Evolutionary conservation across 2,888 invertebrate genomes (phyloP).

Genomic region (Rhyacophila evoluta): DNA sequence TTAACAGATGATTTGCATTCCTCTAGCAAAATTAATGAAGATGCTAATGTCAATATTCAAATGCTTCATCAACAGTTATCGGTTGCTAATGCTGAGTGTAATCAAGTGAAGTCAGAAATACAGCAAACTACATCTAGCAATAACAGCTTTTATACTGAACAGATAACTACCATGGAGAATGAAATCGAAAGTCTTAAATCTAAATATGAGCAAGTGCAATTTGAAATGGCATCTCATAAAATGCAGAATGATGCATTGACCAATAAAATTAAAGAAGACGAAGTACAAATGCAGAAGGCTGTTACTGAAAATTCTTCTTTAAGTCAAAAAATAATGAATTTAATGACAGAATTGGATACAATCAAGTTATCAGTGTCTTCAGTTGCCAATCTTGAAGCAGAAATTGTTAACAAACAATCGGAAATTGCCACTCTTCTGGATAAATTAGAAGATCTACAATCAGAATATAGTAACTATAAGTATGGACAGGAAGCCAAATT

Average conservation of each 20-base stretch:
- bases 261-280: background rate
- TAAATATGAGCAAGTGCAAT: conserved; percentile 13
- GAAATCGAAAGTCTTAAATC: conserved; percentile 42
- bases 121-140: conserved; percentile 35
- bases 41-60: conserved; percentile 29
- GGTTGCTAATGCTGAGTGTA: conserved; percentile 33
- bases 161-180: conserved; percentile 54
- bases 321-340: conserved; percentile 63
- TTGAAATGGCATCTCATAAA: conserved; percentile 10
- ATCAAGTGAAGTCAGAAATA: conserved; percentile 42
- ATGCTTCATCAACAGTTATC: conserved; percentile 36
- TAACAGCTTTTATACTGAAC: conserved; percentile 17
- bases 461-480: conserved; percentile 63
- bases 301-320: conserved; percentile 61
- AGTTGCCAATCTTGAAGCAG: conserved; percentile 59
- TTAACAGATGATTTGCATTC: conserved; percentile 43
- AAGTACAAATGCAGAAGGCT: background rate
- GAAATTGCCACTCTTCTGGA: conserved; percentile 61
- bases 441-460: conserved; percentile 61
- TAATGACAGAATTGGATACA: conserved; percentile 58
- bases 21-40: conserved; percentile 37
- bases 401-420: conserved; percentile 63
- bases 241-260: conserved; percentile 29
- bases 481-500: conserved; percentile 76
- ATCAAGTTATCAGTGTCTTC: conserved; percentile 58